phyloP scores from a whole-genome alignment of 1,140 invertebrate species.

The Pemphigus obesinymphae region DNA sequence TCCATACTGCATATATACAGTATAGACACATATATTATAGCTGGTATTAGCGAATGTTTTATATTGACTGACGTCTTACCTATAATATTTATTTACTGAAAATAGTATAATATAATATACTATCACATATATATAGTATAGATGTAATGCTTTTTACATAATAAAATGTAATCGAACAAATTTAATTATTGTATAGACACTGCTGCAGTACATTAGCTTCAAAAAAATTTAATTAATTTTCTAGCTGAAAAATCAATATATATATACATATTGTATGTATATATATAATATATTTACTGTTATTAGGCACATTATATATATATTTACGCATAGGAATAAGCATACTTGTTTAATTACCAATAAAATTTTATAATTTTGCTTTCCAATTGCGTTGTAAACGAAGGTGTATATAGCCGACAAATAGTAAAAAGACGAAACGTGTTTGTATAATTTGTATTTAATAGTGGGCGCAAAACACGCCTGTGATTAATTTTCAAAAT shows the following conservation, averaged over 20 bases:
- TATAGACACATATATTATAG: too few species aligned
- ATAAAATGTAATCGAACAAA: not conserved
- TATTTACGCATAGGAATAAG: not conserved
- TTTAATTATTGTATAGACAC: not conserved
- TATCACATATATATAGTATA: too few species aligned
- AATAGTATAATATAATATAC: too few species aligned
- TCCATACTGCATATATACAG: too few species aligned
- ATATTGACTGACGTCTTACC: too few species aligned
- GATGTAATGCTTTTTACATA: not conserved
- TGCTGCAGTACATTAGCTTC: not conserved
- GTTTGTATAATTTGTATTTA: not conserved
- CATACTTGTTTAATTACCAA: not conserved
- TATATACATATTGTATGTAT: too few species aligned
- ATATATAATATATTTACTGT: too few species aligned
- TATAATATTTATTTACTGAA: too few species aligned
- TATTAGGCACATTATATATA: not conserved
- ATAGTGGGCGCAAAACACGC: too few species aligned
- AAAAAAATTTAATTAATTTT: not conserved
- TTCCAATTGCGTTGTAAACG: not conserved
- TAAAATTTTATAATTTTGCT: not conserved
- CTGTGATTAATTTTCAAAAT: too few species aligned
- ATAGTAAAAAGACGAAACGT: not conserved
- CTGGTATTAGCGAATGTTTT: too few species aligned
- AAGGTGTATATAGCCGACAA: not conserved
- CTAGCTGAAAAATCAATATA: not conserved